Percentiles rank a stretch among this genome's conserved stretches.
These are phyloP conservation scores for Sebastes trivittatus DNA, from an alignment of 2,797 vertebrate species.

Conservation along the genomic window DNA sequence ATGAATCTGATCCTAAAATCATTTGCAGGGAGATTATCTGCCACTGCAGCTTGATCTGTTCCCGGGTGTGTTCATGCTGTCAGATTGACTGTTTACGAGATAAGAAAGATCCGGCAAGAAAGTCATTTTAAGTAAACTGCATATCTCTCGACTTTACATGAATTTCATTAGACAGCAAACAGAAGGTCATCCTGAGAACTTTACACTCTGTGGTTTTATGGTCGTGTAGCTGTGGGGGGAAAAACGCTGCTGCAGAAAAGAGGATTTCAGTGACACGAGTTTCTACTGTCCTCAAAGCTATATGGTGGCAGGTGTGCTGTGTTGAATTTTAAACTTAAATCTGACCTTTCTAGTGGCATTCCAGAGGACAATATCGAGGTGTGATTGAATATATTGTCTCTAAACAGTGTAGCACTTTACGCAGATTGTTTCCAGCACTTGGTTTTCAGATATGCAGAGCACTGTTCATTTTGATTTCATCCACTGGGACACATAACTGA, in stretches of 20 bases:
- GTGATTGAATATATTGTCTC: slow-evolving; percentile 52
- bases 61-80: slow-evolving; percentile 11
- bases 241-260: slow-evolving; percentile 14
- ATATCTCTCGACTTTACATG: slow-evolving; percentile 28
- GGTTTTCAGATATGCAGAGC: slow-evolving; percentile 39
- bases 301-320: slow-evolving; percentile 9
- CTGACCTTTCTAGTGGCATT: slow-evolving; percentile 59
- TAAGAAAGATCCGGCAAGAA: slow-evolving; percentile 23
- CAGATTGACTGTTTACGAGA: slow-evolving; percentile 33
- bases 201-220: slow-evolving; percentile 34
- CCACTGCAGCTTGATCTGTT: slow-evolving; percentile 35
- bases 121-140: slow-evolving; percentile 43
- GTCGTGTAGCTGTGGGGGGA: slow-evolving; percentile 4
- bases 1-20: slow-evolving; percentile 40
- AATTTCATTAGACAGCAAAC: slow-evolving; percentile 37
- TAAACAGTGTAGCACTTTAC: slow-evolving; percentile 47
- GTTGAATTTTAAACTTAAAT: slow-evolving; percentile 45
- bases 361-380: slow-evolving; percentile 35
- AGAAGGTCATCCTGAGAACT: slow-evolving; percentile 42
- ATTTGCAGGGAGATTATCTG: slow-evolving; percentile 34
- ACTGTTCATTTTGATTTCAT: slow-evolving; percentile 58
- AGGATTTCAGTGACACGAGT: slow-evolving; percentile 12
- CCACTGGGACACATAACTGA: slow-evolving; percentile 62
- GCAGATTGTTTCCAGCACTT: slow-evolving; percentile 44
- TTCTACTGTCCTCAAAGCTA: slow-evolving; percentile 20